Evolutionary conservation across 2,113 vertebrate species (phyloP).

Genomic region (Zootoca vivipara): DNA sequence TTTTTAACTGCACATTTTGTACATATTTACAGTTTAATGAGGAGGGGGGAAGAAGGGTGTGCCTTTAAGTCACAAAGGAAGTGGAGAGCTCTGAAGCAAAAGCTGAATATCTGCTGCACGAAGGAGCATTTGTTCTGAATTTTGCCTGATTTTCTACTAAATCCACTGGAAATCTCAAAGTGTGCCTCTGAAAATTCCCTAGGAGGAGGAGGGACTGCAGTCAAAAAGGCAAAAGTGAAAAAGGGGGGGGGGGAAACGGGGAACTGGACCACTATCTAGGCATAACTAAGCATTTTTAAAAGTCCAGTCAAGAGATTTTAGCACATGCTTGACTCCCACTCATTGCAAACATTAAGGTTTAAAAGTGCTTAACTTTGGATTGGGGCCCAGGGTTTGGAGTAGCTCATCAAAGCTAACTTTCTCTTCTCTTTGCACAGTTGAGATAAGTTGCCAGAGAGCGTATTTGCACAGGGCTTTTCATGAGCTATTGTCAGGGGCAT

Average conservation of each 20-base stretch:
- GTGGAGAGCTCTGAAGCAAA: constrained; percentile 64
- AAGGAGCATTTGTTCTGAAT: constrained; percentile 85
- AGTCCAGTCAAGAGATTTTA: neutral
- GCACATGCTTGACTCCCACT: neutral
- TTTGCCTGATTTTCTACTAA: constrained; percentile 78
- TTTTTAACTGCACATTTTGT: constrained; percentile 14
- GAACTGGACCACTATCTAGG: neutral
- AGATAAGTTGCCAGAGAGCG: constrained; percentile 21
- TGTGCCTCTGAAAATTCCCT: constrained; percentile 67
- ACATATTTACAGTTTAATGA: constrained; percentile 68
- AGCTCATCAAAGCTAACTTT: constrained; percentile 53
- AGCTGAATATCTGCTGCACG: constrained; percentile 67
- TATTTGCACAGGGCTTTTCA: constrained; percentile 53
- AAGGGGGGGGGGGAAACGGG: too few species aligned
- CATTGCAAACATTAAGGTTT: neutral
- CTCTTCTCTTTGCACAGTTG: constrained; percentile 20
- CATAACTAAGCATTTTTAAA: neutral
- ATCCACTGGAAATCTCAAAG: constrained; percentile 48
- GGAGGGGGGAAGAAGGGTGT: constrained; percentile 61
- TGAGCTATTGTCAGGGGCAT: neutral
- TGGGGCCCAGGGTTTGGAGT: constrained; percentile 18
- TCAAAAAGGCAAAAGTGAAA: constrained; percentile 67
- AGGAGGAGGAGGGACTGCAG: constrained; percentile 60
- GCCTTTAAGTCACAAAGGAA: constrained; percentile 61
- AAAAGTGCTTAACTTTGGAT: neutral